Evolutionary conservation across 2,888 invertebrate genomes (phyloP).

Genomic region (Quadriops clusia): DNA sequence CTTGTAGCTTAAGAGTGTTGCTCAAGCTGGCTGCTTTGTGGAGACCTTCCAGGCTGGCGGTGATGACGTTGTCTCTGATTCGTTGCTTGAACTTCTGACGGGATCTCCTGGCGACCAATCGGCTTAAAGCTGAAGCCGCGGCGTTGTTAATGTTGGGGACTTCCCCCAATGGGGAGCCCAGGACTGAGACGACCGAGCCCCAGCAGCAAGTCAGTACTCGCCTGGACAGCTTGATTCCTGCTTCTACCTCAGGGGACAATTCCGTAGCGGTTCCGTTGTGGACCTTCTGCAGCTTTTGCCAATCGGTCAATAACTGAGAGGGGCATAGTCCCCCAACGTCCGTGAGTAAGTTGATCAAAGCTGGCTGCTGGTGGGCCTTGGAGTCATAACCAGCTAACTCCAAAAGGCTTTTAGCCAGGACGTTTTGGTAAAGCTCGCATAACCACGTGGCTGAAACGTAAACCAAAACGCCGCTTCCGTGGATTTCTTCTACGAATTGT

Average conservation of each 20-base stretch:
- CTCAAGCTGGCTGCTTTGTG: conserved; percentile 87
- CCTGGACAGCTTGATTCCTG: conserved; percentile 65
- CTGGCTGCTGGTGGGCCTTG: conserved; percentile 42
- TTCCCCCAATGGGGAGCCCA: conserved; percentile 64
- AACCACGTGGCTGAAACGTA: conserved; percentile 91
- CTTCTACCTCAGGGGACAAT: conserved; percentile 62
- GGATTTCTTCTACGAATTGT: conserved; percentile 85
- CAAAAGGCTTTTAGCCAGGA: conserved; percentile 63
- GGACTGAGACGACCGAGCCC: conserved; percentile 80
- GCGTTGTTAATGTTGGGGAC: conserved; percentile 29
- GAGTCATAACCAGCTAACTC: conserved; percentile 55
- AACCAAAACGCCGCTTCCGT: conserved; percentile 83
- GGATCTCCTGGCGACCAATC: conserved; percentile 46
- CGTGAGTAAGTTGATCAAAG: conserved; percentile 61
- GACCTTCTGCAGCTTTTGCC: conserved; percentile 73
- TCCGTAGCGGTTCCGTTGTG: conserved; percentile 49
- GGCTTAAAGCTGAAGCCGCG: conserved; percentile 39
- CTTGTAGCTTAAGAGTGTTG: conserved; percentile 78
- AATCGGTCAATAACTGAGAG: conserved; percentile 76
- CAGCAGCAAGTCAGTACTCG: conserved; percentile 81
- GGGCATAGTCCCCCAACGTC: conserved; percentile 77
- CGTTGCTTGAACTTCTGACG: conserved; percentile 44
- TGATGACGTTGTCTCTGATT: conserved; percentile 66
- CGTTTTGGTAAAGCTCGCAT: conserved; percentile 80
- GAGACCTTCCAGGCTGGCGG: conserved; percentile 76